Evolutionary conservation across 2,888 invertebrate species (phyloP).

Genomic region (Nomada ferruginata): DNA sequence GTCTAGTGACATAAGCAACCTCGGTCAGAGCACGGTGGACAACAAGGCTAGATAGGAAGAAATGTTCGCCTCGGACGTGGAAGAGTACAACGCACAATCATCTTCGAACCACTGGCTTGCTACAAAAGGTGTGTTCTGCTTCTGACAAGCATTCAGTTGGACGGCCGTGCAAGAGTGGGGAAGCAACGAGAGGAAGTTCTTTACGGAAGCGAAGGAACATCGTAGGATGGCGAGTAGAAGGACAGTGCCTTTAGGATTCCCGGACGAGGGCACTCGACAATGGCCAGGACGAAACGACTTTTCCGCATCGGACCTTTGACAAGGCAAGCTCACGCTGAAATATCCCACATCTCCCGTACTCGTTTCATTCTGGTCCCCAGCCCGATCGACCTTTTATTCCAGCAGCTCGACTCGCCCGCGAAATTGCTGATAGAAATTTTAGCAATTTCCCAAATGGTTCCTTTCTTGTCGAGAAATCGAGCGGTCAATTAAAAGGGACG

Average conservation of each 20-base stretch:
- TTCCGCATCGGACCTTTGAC: slow-evolving; percentile 77
- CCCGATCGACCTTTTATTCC: slow-evolving; percentile 56
- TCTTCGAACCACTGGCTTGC: slow-evolving; percentile 80
- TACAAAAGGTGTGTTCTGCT: slow-evolving; percentile 81
- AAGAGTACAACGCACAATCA: slow-evolving; percentile 82
- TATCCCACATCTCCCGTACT: slow-evolving; percentile 48
- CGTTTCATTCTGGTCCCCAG: slow-evolving; percentile 42
- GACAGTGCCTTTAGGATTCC: slow-evolving; percentile 73
- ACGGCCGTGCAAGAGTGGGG: slow-evolving; percentile 55
- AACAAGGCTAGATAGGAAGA: slow-evolving; percentile 34
- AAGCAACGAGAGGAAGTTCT: slow-evolving; percentile 34
- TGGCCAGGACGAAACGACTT: slow-evolving; percentile 75
- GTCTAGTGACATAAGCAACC: slow-evolving; percentile 9
- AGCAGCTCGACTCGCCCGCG: slow-evolving; percentile 41
- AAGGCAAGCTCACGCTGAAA: slow-evolving; percentile 42
- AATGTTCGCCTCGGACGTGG: slow-evolving; percentile 78
- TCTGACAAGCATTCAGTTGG: slow-evolving; percentile 82
- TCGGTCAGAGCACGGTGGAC: slow-evolving; percentile 12
- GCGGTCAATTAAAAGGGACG: slow-evolving; percentile 76
- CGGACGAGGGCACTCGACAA: slow-evolving; percentile 73
- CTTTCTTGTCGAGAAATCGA: slow-evolving; percentile 76
- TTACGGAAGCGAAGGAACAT: slow-evolving; percentile 66
- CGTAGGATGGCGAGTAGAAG: slow-evolving; percentile 62
- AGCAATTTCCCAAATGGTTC: slow-evolving; percentile 82
- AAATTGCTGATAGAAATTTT: slow-evolving; percentile 82